Percentiles rank a stretch among this genome's conserved stretches.
Conservation (phyloP, 2,797 vertebrate genomes). For the Zalophus californianus region DNA sequence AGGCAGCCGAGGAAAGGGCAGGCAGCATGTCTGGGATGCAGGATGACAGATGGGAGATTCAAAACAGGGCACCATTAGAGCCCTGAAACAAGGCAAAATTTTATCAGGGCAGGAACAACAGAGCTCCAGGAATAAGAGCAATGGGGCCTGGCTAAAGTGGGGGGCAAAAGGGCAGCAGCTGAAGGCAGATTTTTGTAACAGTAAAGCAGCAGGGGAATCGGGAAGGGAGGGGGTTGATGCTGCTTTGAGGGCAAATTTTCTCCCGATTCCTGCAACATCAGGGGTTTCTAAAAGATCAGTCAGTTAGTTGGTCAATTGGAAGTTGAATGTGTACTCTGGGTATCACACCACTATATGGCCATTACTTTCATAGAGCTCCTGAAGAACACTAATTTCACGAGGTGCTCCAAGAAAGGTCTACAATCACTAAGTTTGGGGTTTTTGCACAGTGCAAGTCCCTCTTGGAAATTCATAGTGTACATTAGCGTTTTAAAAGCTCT, state of each 20-base stretch:
- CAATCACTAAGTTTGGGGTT: background rate
- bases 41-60: slow-evolving; percentile 60
- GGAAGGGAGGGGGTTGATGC: background rate
- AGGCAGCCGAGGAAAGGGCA: background rate
- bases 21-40: background rate
- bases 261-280: background rate
- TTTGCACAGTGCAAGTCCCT: slow-evolving; percentile 50
- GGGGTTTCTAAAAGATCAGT: background rate
- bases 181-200: background rate
- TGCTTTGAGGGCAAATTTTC: background rate
- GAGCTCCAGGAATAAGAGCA: background rate
- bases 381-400: background rate
- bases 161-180: background rate
- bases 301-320: background rate
- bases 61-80: slow-evolving; percentile 22
- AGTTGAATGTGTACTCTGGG: background rate
- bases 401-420: slow-evolving; percentile 10
- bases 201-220: background rate
- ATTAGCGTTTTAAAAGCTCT: slow-evolving; percentile 36
- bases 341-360: background rate
- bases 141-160: background rate
- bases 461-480: background rate
- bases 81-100: background rate
- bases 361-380: background rate
- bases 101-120: background rate